These are phyloP conservation scores for Bombyx mandarina DNA, from an alignment of 1,140 invertebrate genomes.

Conservation along the genomic window DNA sequence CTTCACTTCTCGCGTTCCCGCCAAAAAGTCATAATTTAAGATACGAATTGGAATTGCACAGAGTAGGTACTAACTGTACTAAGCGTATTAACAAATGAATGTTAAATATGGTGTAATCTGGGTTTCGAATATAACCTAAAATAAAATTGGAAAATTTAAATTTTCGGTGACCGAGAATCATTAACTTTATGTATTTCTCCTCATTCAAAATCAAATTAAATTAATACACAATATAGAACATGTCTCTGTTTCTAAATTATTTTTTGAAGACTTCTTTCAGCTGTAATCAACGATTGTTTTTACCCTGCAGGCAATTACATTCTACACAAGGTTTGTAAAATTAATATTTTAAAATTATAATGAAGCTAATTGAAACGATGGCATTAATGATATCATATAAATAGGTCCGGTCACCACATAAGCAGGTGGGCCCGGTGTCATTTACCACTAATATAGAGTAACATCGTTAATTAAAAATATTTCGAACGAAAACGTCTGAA, in stretches of 20 bases:
- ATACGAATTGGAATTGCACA: no score
- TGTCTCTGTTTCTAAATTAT: conserved; percentile 39
- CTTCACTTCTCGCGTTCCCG: no score
- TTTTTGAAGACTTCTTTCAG: conserved; percentile 23
- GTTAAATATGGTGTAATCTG: no score
- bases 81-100: no score
- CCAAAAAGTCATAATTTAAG: no score
- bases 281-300: conserved; percentile 24
- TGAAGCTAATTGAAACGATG: background rate
- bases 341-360: background rate
- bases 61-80: no score
- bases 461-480: background rate
- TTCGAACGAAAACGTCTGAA: background rate
- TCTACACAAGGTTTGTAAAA: conserved; percentile 22
- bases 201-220: no score
- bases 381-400: background rate
- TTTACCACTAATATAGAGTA: background rate
- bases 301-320: conserved; percentile 26
- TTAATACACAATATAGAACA: conserved; percentile 14
- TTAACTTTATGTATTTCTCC: no score
- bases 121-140: conserved; percentile 9
- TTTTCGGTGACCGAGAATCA: background rate
- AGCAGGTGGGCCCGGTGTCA: background rate
- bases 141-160: conserved; percentile 2
- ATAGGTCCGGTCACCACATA: background rate